phyloP scores from a whole-genome alignment of 64 coral and sea anemone species.

The Montipora efflorescens region DNA sequence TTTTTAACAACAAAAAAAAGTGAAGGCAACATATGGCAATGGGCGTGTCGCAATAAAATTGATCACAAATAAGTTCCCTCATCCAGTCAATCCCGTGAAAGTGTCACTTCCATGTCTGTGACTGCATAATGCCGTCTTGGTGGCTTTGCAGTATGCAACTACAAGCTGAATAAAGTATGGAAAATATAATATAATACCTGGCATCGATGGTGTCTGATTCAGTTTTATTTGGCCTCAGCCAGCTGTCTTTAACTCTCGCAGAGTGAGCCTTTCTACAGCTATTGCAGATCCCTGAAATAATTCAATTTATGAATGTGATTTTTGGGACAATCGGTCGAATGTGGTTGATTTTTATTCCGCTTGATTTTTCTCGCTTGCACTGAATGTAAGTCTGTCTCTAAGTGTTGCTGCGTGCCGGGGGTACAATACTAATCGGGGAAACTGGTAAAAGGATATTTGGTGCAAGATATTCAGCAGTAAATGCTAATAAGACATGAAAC shows the following conservation, averaged over 20 bases:
- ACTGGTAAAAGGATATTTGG: not conserved
- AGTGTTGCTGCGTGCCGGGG: not conserved
- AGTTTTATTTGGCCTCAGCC: not conserved
- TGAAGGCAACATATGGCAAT: too few relatives aligned
- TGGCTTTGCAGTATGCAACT: not conserved
- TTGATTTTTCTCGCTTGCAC: not conserved
- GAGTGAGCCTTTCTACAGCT: slow-evolving; percentile 10
- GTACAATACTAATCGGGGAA: not conserved
- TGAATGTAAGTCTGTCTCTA: not conserved
- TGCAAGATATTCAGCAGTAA: too few relatives aligned
- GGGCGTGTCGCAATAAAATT: not conserved
- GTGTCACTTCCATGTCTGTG: not conserved
- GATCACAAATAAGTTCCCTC: not conserved
- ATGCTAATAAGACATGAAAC: too few relatives aligned
- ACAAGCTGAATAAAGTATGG: not conserved
- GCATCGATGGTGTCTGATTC: not conserved
- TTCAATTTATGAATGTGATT: not conserved
- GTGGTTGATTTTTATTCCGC: not conserved
- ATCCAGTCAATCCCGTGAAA: not conserved
- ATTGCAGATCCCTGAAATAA: slow-evolving; percentile 11
- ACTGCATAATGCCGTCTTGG: not conserved
- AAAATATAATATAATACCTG: not conserved
- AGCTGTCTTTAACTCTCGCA: not conserved
- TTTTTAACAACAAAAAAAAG: not conserved
- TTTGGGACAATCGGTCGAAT: not conserved